Conservation (phyloP, 2,888 invertebrate species). For the Macrophya alboannulata region DNA sequence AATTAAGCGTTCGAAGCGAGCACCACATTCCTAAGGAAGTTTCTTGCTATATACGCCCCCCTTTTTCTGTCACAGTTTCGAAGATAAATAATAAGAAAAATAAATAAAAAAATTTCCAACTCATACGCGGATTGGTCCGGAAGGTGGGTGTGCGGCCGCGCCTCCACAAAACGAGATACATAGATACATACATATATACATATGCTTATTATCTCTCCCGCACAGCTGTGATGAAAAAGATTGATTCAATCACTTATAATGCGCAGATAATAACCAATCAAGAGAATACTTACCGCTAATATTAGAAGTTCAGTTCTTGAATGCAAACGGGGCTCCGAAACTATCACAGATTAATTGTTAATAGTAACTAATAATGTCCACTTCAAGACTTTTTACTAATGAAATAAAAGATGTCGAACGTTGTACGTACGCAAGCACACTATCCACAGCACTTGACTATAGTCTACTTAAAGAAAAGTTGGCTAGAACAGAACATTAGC, state of each 20-base stretch:
- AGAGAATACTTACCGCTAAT: background rate
- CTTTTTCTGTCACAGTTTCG: background rate
- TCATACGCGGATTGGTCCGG: conserved; percentile 29
- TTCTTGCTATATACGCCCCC: background rate
- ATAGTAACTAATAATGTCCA: background rate
- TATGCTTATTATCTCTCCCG: background rate
- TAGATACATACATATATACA: background rate
- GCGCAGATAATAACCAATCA: conserved; percentile 19
- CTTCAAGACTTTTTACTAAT: background rate
- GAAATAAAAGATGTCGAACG: conserved; percentile 1
- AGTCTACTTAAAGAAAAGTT: conserved; percentile 16
- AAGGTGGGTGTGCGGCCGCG: conserved; percentile 45
- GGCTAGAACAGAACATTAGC: background rate
- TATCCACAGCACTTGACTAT: conserved; percentile 9
- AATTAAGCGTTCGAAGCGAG: background rate
- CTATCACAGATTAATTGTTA: background rate
- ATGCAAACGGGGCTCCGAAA: background rate
- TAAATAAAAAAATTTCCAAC: background rate
- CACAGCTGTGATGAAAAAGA: conserved; percentile 38
- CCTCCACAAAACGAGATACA: conserved; percentile 41
- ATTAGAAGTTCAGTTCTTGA: background rate
- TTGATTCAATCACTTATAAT: background rate
- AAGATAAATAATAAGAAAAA: background rate
- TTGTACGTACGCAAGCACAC: background rate
- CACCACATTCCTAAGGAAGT: background rate